phyloP scores from a whole-genome alignment of 2,888 invertebrate genomes.

The Callimorpha dominula region DNA sequence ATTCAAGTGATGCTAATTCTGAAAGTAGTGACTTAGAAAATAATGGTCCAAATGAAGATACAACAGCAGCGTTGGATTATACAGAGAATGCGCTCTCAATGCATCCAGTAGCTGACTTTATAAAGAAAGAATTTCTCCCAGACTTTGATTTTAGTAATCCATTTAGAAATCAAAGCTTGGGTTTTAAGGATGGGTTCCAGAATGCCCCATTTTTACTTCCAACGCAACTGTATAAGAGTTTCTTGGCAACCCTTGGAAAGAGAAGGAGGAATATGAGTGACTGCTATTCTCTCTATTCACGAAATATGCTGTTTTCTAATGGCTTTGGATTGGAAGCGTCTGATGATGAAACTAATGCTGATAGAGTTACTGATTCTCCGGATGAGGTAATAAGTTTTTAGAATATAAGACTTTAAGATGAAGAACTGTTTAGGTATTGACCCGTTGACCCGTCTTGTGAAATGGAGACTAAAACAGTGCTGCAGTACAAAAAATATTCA shows the following conservation, averaged over 20 bases:
- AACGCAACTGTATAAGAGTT: slow-evolving; percentile 92
- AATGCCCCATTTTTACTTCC: slow-evolving; percentile 89
- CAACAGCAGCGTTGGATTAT: slow-evolving; percentile 72
- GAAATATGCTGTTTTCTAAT: slow-evolving; percentile 86
- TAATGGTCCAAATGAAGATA: slow-evolving; percentile 70
- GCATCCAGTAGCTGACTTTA: slow-evolving; percentile 81
- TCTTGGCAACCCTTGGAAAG: slow-evolving; percentile 89
- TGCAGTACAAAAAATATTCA: no score
- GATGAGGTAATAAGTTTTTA: slow-evolving; percentile 76
- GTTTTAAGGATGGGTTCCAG: slow-evolving; percentile 78
- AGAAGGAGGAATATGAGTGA: slow-evolving; percentile 80
- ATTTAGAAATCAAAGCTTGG: slow-evolving; percentile 76
- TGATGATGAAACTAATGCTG: slow-evolving; percentile 78
- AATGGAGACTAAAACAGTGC: no score
- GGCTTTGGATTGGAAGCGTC: slow-evolving; percentile 77
- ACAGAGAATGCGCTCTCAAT: slow-evolving; percentile 75
- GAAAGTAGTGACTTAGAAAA: slow-evolving; percentile 81
- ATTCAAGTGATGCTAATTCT: slow-evolving; percentile 78
- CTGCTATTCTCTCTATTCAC: slow-evolving; percentile 81
- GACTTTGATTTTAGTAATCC: slow-evolving; percentile 81
- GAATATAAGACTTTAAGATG: neutral
- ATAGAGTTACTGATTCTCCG: slow-evolving; percentile 78
- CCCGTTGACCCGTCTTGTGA: no score
- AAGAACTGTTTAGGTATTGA: no score
- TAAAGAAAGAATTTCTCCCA: slow-evolving; percentile 83